Evolutionary conservation across 1,140 invertebrate genomes (phyloP), one percentile per base, ranked within the genome.

Genomic region (Temnothorax curvispinosus): DNA sequence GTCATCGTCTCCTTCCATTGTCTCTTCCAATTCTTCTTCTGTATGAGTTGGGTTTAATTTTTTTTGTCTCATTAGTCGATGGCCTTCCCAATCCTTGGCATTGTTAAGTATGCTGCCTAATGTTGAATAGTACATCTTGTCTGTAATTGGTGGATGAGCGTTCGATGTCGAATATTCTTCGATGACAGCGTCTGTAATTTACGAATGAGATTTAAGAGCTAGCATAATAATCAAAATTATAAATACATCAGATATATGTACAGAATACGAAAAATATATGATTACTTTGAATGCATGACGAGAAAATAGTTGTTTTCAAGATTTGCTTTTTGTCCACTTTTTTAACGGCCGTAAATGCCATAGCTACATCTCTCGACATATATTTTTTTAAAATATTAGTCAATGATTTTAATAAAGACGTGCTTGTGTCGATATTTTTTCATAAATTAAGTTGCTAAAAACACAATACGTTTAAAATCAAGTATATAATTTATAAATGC

Each of bases 321-420:
- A 18, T 38, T 6, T 64, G 11, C 11, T 64, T 64, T 35, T 13
- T 15, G 18, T 64, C 32, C 32, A 64, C 6, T 35, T 35, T 64
- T 38, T 64, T 64, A 4, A 64, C 32, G 6, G 62, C 32, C 5
- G 62, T 64, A 64, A 35, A 38, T 2, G 32, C 32, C 32, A 64
- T 64, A 8, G 32, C 32, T 7, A 64, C 5, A 18, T 64, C 62
- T 64, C 27, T 27, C 27, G 27, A 27, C 32, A 64, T 64, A 64
- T 64, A 64, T 38, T 64, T 64, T 64, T 64, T 64, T 8, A 15
- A 64, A 64, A 64, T 64, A 64, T 64, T 64, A 4, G 32, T 64
- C 15, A 64, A 38, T 18, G 62, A 64, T 4, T 64, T 64, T 38
- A 64, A 4, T 64, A 64, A 64, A 38, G 32, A 1, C 15, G 2